Conservation (phyloP, 2,113 vertebrate genomes). For the Larimichthys polyactis region DNA sequence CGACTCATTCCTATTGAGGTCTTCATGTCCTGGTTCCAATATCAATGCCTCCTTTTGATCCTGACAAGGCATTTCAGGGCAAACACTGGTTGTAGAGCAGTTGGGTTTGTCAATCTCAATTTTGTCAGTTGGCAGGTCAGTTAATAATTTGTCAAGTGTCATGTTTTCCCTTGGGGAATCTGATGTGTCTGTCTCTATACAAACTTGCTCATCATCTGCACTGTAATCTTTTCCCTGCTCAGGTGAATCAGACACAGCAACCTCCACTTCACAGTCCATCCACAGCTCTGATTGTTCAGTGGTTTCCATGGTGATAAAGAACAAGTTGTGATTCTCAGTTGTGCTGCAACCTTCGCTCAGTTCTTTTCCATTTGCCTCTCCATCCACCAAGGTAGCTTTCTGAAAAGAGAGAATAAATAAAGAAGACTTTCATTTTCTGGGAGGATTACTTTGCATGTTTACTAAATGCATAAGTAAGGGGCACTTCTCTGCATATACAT, state of each 20-base stretch:
- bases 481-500: background rate
- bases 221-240: constrained; percentile 56
- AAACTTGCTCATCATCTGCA: constrained; percentile 61
- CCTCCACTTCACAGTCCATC: constrained; percentile 76
- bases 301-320: constrained; percentile 85
- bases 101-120: constrained; percentile 38
- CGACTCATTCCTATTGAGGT: constrained; percentile 82
- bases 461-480: constrained; percentile 4
- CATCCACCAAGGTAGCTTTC: constrained; percentile 69
- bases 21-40: constrained; percentile 66
- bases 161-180: constrained; percentile 45
- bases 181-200: constrained; percentile 45
- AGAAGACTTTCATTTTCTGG: constrained; percentile 16
- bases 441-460: background rate
- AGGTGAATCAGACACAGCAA: constrained; percentile 66
- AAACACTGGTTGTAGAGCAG: constrained; percentile 20
- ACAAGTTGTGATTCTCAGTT: constrained; percentile 74
- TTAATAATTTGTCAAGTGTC: constrained; percentile 39
- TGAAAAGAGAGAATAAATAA: constrained; percentile 49
- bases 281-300: constrained; percentile 75
- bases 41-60: constrained; percentile 67
- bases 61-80: constrained; percentile 33
- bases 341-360: constrained; percentile 74
- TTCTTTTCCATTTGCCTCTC: constrained; percentile 75
- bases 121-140: constrained; percentile 34